Conservation (phyloP, 1,140 invertebrate genomes). For the Formica selysi region DNA sequence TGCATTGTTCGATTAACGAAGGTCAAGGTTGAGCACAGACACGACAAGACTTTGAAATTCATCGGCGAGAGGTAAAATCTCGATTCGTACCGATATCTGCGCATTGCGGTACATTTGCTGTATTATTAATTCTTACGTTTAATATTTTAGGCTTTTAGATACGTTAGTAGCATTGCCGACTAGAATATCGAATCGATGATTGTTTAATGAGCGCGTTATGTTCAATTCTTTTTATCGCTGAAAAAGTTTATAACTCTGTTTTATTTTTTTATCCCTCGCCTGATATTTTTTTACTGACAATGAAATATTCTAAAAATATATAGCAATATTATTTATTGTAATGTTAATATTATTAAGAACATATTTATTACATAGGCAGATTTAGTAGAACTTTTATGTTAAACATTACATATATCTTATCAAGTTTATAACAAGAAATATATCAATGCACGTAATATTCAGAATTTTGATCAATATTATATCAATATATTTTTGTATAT, state of each 20-base stretch:
- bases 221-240: not conserved
- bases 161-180: not conserved
- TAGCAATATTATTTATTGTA: not conserved
- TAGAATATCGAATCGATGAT: not conserved
- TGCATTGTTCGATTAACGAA: constrained; percentile 13
- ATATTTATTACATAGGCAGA: not conserved
- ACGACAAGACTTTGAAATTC: not conserved
- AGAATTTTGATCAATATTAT: not conserved
- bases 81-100: not conserved
- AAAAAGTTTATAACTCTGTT: not conserved
- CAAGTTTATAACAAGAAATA: constrained; percentile 25
- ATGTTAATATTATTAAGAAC: not conserved
- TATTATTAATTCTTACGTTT: not conserved
- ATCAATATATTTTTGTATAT: not conserved
- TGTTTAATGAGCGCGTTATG: not conserved
- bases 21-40: not conserved
- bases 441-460: not conserved
- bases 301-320: not conserved
- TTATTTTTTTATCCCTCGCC: not conserved
- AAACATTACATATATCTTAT: not conserved
- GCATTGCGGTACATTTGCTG: not conserved
- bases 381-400: not conserved
- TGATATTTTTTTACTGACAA: not conserved
- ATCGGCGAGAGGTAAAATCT: not conserved
- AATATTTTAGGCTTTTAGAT: not conserved